A percentile compares a stretch with the other conserved stretches of the same genome.
Evolutionary conservation across 2,888 invertebrate species (phyloP).

Genomic region (Heliconius hortense): DNA sequence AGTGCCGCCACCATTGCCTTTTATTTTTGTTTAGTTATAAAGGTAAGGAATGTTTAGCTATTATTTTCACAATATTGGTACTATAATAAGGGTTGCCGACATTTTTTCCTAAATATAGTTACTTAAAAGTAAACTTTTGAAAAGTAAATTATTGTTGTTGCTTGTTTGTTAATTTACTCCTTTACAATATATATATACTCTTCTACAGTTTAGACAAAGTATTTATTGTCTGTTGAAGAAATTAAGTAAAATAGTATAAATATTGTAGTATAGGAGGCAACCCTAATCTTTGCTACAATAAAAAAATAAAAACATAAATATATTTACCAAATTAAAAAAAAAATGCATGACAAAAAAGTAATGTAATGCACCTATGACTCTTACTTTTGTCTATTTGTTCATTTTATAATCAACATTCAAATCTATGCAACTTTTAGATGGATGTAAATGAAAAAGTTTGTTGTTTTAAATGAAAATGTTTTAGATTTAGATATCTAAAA

Average conservation of each 20-base stretch:
- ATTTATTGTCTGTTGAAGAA: too few species aligned
- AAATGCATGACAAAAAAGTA: too few species aligned
- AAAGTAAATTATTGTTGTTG: too few species aligned
- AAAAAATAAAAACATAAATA: too few species aligned
- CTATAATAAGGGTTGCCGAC: neutral
- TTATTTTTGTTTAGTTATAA: constrained; percentile 93
- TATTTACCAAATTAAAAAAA: too few species aligned
- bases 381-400: neutral
- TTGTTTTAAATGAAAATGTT: neutral
- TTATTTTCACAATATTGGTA: neutral
- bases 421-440: neutral
- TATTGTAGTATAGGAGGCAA: too few species aligned
- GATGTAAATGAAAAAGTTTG: neutral
- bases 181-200: too few species aligned
- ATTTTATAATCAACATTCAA: neutral
- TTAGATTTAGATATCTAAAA: neutral
- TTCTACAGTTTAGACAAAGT: too few species aligned
- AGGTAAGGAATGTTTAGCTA: constrained; percentile 77
- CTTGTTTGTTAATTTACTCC: too few species aligned
- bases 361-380: too few species aligned
- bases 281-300: too few species aligned
- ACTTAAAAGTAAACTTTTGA: neutral
- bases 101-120: neutral
- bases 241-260: too few species aligned
- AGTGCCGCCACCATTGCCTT: constrained; percentile 95